Base-by-base conservation (phyloP, 2,888 invertebrate genomes). In the Nomada ferruginata region DNA sequence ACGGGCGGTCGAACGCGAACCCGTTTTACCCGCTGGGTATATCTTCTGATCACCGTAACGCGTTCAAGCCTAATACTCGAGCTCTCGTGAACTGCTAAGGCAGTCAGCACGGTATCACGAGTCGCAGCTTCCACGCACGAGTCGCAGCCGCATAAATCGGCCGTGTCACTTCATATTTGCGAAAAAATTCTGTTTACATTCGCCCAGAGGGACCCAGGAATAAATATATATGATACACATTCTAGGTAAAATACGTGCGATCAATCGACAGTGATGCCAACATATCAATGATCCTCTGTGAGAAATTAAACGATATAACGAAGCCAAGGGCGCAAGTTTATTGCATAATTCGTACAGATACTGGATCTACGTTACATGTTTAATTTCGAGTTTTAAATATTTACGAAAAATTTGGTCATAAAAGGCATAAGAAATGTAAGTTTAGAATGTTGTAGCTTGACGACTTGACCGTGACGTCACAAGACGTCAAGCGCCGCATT, bases 171-270 rank as follows among this genome's bases (percentile, higher is more conserved):
- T 88, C 85, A 87, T 91, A 86, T 90, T 89, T 82, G 75, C 81
- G 83, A 81, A 85, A 89, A 90, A 91, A 90, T 89, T 89, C 83
- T 92, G 92, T 92, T 92, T 92, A 92, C 92, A 91, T 90, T 91
- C 84, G 89, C 83, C 78, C 83, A 79, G 76, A 85, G 82, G 80
- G 73, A 83, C 80, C 85, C 77, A 82, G 72, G 80, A 78, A 85
- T 86, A 85, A 84, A 85, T 85, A 87, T 88, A 86, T 87, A 77
- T 81, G 79, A 85, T 87, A 89, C 83, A 85, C 85, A 85, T 90
- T 90, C 91, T 89, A 87, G 74, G 91, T 90, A 90, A 91, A 87
- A 89, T 87, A 87, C 87, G 87, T 84, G 81, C 90, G 91, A 92
- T 91, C 91, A 92, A 91, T 92, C 89, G 87, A 80, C 92, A 91